Conservation (phyloP, 2,888 invertebrate species). For the Tetrapedia diversipes region DNA sequence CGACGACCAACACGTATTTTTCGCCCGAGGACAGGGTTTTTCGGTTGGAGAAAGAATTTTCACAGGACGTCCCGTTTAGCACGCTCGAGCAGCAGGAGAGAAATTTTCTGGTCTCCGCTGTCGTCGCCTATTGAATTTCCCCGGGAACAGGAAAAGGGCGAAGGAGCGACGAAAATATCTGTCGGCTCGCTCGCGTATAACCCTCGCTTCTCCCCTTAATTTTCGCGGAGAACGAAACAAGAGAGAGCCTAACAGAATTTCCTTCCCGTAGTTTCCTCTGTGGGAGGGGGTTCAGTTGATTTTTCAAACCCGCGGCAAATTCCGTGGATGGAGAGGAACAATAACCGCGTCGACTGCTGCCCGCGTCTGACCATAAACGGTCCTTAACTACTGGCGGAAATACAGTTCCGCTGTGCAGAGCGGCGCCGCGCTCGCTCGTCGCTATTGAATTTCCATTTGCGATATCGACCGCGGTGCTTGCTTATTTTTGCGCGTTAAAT, state of each 20-base stretch:
- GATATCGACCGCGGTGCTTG: slow-evolving; percentile 12
- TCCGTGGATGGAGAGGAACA: slow-evolving; percentile 28
- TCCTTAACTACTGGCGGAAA: slow-evolving; percentile 49
- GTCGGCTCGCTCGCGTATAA: slow-evolving; percentile 37
- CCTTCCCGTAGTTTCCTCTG: slow-evolving; percentile 21
- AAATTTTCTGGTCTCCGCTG: slow-evolving; percentile 36
- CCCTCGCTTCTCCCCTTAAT: slow-evolving; percentile 53
- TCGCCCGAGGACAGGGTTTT: neutral
- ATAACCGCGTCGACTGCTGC: slow-evolving; percentile 19
- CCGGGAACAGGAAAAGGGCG: slow-evolving; percentile 6
- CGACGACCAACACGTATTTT: too few species aligned
- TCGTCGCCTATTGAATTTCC: slow-evolving; percentile 47
- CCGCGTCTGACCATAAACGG: slow-evolving; percentile 48
- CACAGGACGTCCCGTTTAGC: slow-evolving; percentile 11
- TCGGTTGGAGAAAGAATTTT: slow-evolving; percentile 14
- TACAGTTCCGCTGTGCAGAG: neutral
- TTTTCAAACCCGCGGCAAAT: slow-evolving; percentile 48
- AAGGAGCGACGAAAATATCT: slow-evolving; percentile 32
- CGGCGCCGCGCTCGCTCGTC: slow-evolving; percentile 2
- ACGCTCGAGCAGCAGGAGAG: slow-evolving; percentile 20
- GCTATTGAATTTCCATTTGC: slow-evolving; percentile 42
- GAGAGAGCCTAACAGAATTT: slow-evolving; percentile 45
- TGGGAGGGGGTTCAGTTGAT: slow-evolving; percentile 34
- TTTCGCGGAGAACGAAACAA: slow-evolving; percentile 42
- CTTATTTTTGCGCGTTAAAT: slow-evolving; percentile 25